A percentile compares a stretch with the other conserved stretches of the same genome.
These are phyloP conservation scores for Scaptomyza cyrtandrae DNA, from an alignment of 2,888 invertebrate genomes.

Conservation along the genomic window DNA sequence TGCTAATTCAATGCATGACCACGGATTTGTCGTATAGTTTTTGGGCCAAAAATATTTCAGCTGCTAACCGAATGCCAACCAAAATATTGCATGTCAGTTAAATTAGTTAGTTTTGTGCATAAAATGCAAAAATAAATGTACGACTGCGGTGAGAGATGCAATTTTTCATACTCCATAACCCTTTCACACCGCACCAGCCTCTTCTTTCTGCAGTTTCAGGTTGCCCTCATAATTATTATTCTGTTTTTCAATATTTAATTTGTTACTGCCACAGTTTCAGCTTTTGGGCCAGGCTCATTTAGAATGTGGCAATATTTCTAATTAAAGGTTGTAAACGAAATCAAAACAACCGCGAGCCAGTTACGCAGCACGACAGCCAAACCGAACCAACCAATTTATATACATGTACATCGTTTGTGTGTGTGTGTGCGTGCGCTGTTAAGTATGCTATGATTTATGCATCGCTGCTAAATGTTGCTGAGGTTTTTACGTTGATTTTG, in stretches of 20 bases:
- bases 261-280: constrained; percentile 42
- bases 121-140: constrained; percentile 70
- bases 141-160: constrained; percentile 51
- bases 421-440: constrained; percentile 43
- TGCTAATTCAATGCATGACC: constrained; percentile 60
- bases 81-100: constrained; percentile 73
- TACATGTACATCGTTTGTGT: constrained; percentile 12
- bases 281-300: constrained; percentile 56
- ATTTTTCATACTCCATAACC: not conserved
- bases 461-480: constrained; percentile 73
- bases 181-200: too few species aligned
- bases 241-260: constrained; percentile 77
- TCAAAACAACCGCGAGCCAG: constrained; percentile 75
- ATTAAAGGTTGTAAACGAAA: constrained; percentile 80
- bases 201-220: not conserved
- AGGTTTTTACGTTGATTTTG: constrained; percentile 70
- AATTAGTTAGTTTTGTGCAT: constrained; percentile 77
- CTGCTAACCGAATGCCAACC: constrained; percentile 47
- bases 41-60: constrained; percentile 35
- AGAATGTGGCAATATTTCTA: constrained; percentile 78
- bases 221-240: constrained; percentile 67
- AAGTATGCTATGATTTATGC: constrained; percentile 80
- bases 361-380: constrained; percentile 53
- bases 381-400: constrained; percentile 31
- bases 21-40: constrained; percentile 40